phyloP scores from a whole-genome alignment of 2,797 vertebrate genomes.

The Arnoldichthys spilopterus region DNA sequence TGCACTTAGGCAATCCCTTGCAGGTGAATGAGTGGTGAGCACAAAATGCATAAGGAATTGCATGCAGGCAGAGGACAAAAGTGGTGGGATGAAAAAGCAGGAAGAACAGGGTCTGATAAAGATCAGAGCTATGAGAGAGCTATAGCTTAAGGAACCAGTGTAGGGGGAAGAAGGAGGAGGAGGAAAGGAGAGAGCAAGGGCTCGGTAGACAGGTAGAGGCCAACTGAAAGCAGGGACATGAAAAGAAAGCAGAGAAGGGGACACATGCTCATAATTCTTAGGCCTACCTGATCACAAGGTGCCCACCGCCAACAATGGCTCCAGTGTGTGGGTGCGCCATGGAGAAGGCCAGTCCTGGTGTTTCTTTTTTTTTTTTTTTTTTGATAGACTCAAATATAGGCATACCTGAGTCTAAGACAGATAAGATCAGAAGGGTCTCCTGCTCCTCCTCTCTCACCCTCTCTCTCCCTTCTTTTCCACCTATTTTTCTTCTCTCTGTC shows the following conservation, averaged over 20 bases:
- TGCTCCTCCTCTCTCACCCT: constrained; percentile 48
- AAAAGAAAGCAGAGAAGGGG: constrained; percentile 60
- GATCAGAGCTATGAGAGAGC: constrained; percentile 48
- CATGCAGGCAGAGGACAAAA: constrained; percentile 34
- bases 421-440: constrained; percentile 68
- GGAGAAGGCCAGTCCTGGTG: constrained; percentile 45
- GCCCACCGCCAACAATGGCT: constrained; percentile 70
- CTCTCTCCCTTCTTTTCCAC: constrained; percentile 55
- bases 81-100: constrained; percentile 50
- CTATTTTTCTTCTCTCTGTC: constrained; percentile 51
- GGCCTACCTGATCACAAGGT: constrained; percentile 74
- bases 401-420: constrained; percentile 62
- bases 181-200: constrained; percentile 51
- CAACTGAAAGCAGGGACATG: constrained; percentile 47
- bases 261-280: constrained; percentile 68
- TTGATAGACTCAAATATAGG: constrained; percentile 13
- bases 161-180: constrained; percentile 16
- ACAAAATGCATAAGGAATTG: constrained; percentile 26
- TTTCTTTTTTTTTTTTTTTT: constrained; percentile 38
- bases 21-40: constrained; percentile 62
- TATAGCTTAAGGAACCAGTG: constrained; percentile 27
- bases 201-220: constrained; percentile 64
- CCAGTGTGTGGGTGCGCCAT: constrained; percentile 57
- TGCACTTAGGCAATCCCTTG: too few species aligned
- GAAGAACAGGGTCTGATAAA: constrained; percentile 49